phyloP scores from a whole-genome alignment of 2,113 vertebrate species.

The Megaleporinus macrocephalus region DNA sequence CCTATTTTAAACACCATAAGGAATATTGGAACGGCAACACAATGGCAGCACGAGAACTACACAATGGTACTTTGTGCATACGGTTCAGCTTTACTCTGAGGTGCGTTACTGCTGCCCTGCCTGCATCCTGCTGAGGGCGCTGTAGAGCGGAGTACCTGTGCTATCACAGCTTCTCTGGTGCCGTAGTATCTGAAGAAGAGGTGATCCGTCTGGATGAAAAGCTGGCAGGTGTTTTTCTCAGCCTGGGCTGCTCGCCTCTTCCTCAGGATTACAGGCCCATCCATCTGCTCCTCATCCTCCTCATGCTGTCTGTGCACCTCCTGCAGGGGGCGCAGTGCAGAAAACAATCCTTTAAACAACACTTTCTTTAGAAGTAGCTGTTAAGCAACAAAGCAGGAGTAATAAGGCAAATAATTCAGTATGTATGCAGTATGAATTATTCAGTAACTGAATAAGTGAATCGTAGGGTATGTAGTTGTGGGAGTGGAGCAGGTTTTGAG shows the following conservation, averaged over 20 bases:
- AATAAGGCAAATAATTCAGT: neutral
- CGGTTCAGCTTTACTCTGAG: neutral
- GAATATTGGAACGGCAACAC: too few species aligned
- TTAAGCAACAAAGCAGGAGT: neutral
- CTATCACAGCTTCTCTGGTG: conserved; percentile 91
- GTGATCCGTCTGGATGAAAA: conserved; percentile 98
- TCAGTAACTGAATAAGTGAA: neutral
- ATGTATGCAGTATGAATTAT: neutral
- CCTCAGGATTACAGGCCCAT: conserved; percentile 84
- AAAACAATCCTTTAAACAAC: neutral
- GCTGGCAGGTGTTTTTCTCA: conserved; percentile 93
- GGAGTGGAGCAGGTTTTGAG: too few species aligned
- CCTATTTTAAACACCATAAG: too few species aligned
- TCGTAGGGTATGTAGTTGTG: neutral
- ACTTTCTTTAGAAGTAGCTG: neutral
- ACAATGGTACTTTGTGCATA: too few species aligned
- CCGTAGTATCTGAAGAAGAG: conserved; percentile 88
- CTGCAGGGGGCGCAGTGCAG: conserved; percentile 51
- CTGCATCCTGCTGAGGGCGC: neutral
- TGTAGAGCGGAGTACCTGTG: conserved; percentile 79
- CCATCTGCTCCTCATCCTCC: conserved; percentile 46
- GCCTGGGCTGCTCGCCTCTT: conserved; percentile 86
- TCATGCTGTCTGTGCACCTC: conserved; percentile 14
- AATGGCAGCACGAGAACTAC: too few species aligned
- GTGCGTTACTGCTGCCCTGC: neutral